These are phyloP conservation scores for Anorthoa munda DNA, from an alignment of 2,888 invertebrate species.

Conservation along the genomic window DNA sequence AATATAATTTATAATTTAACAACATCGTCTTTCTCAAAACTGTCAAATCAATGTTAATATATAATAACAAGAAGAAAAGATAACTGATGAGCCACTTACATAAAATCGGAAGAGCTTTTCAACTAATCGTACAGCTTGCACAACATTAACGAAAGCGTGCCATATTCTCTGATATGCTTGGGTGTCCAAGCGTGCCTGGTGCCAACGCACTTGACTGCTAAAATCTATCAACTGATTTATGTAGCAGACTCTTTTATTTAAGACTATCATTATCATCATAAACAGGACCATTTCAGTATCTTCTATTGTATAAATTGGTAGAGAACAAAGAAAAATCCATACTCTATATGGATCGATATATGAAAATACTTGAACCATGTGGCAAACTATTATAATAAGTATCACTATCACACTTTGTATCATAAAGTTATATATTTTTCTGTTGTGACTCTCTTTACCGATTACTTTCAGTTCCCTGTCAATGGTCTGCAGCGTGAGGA, in stretches of 20 bases:
- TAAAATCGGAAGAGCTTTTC: conserved; percentile 5
- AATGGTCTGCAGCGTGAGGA: conserved; percentile 4
- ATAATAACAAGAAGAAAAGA: too few relatives aligned
- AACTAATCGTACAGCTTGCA: neutral
- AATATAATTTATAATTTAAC: too few relatives aligned
- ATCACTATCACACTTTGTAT: neutral
- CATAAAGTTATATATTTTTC: conserved; percentile 5
- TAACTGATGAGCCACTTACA: neutral
- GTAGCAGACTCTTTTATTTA: neutral
- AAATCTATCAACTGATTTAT: conserved; percentile 14
- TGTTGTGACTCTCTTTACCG: conserved; percentile 15
- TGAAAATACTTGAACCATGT: neutral
- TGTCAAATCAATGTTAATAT: too few relatives aligned
- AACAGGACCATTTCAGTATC: conserved; percentile 3
- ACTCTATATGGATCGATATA: neutral
- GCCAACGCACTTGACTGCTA: neutral
- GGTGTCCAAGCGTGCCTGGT: neutral
- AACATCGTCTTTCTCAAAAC: too few relatives aligned
- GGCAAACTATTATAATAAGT: too few relatives aligned
- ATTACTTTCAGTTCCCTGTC: conserved; percentile 18
- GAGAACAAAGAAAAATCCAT: neutral
- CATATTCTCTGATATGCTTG: conserved; percentile 6
- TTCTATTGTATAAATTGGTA: neutral
- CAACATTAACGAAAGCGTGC: neutral
- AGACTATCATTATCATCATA: conserved; percentile 4